Evolutionary conservation across 2,888 invertebrate species (phyloP), one percentile per base, ranked within the genome.

Genomic region (Caradrina kadenii): DNA sequence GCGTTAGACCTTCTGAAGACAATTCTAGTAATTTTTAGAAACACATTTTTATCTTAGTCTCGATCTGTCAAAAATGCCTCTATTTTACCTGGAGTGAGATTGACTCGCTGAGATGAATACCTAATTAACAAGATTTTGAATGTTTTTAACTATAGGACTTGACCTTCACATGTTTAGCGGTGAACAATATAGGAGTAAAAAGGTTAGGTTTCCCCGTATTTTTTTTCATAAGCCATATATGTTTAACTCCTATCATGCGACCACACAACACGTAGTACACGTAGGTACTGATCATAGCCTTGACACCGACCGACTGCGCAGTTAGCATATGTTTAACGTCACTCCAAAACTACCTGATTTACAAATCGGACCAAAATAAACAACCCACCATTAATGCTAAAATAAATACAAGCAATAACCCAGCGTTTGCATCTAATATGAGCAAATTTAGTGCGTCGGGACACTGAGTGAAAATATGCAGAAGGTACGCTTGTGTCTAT

Each of bases 361-460:
- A 69, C 80, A 69, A 69, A 73, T 79, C 76, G 35, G 22, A 76
- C 79, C 68, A 73, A 80, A 80, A 80, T 76, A 79, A 79, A 80
- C 76, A 79, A 50, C 52, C 68, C 66, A 45, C 68, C 80, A 80
- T 80, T 80, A 80, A 79, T 66, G 75, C 80, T 75, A 79, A 79
- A 79, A 80, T 79, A 79, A 80, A 78, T 78, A 80, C 76, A 79
- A 79, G 80, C 69, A 69, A 80, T 79, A 80, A 76, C 73, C 73
- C 76, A 59, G 42, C 67, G 80, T 80, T 76, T 80, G 79, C 69
- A 73, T 73, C 81, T 79, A 80, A 80, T 79, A 80, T 80, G 81
- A 73, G 65, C 69, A 65, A 80, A 80, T 80, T 80, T 79, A 78
- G 78, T 80, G 69, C 80, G 79, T 65, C 73, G 59, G 61, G 62